Percentiles rank a stretch among this genome's conserved stretches.
Evolutionary conservation across 1,140 invertebrate species (phyloP).

Genomic region (Leptinotarsa lineolata): DNA sequence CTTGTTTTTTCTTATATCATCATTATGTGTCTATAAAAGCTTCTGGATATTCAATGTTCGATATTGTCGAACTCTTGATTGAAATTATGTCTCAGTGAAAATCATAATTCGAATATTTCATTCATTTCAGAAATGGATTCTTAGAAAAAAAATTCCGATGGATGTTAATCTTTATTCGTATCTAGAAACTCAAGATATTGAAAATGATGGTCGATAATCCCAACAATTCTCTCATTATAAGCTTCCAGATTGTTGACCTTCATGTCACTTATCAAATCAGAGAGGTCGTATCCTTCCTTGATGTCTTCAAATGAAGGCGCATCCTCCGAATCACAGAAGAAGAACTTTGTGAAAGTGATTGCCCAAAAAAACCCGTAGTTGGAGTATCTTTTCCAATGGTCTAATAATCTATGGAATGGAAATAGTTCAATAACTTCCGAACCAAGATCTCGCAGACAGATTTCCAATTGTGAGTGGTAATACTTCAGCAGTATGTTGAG

Average conservation of each 20-base stretch:
- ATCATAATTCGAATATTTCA: too few species aligned
- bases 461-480: conserved; percentile 13
- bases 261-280: neutral
- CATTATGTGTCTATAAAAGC: too few species aligned
- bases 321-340: neutral
- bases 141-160: too few species aligned
- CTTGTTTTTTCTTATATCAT: too few species aligned
- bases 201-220: neutral
- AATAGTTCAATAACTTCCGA: neutral
- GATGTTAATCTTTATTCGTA: neutral
- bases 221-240: neutral
- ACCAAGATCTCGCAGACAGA: neutral
- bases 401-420: conserved; percentile 14
- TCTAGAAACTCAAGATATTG: neutral
- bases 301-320: neutral
- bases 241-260: neutral
- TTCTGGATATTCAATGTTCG: too few species aligned
- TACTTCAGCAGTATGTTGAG: neutral
- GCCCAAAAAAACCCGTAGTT: conserved; percentile 19
- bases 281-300: neutral
- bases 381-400: conserved; percentile 32
- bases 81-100: too few species aligned
- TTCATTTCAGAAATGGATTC: too few species aligned
- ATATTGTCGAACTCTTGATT: too few species aligned
- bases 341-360: neutral